Evolutionary conservation across 2,888 invertebrate genomes (phyloP).

Genomic region (Spialia ferax): DNA sequence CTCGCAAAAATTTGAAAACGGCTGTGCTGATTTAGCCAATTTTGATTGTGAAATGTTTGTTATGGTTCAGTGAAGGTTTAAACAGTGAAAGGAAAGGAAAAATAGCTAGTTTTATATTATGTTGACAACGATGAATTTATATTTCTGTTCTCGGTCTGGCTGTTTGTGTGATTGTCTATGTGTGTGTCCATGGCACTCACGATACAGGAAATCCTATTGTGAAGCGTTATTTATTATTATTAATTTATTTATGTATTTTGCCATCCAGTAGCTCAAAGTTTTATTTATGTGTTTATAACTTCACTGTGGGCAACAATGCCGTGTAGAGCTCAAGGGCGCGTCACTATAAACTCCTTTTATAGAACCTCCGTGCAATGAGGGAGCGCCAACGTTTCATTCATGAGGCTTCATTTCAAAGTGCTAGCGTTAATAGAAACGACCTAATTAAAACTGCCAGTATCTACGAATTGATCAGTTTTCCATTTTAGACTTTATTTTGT

Average conservation of each 20-base stretch:
- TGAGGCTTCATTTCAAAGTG: slow-evolving; percentile 1
- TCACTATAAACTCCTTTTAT: slow-evolving; percentile 17
- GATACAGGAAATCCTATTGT: too few species aligned
- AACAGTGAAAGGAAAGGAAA: too few species aligned
- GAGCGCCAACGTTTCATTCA: slow-evolving; percentile 18
- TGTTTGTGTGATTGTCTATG: too few species aligned
- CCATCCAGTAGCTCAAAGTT: not conserved
- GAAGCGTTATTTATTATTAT: too few species aligned
- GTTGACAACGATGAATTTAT: too few species aligned
- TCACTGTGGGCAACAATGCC: slow-evolving; percentile 15
- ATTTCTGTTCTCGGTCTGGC: too few species aligned
- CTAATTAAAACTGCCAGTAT: not conserved
- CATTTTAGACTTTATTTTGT: not conserved
- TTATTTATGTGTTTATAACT: slow-evolving; percentile 11
- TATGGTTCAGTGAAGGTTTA: too few species aligned
- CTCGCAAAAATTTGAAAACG: too few species aligned
- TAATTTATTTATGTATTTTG: not conserved
- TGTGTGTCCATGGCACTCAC: too few species aligned
- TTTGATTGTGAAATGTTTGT: too few species aligned
- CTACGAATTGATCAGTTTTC: not conserved
- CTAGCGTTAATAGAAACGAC: not conserved
- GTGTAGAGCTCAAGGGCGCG: not conserved
- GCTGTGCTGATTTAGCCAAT: too few species aligned
- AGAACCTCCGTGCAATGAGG: slow-evolving; percentile 14
- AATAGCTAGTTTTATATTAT: too few species aligned